Conservation (phyloP, 2,888 invertebrate species). For the Psylliodes chrysocephalus region DNA sequence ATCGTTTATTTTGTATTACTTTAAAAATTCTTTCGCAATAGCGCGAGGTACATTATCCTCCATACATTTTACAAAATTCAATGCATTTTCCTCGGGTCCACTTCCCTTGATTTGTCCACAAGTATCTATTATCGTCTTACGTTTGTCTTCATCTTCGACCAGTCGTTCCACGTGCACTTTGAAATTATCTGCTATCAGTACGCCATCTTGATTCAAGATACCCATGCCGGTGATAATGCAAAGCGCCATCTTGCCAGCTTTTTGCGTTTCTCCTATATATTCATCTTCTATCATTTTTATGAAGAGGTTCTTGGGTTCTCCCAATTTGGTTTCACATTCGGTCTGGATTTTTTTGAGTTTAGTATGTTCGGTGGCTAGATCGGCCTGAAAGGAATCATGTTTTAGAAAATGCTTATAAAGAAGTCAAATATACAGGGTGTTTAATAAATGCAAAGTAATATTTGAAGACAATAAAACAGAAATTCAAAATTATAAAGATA, state of each 20-base stretch:
- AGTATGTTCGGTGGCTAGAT: not conserved
- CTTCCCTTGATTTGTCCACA: not conserved
- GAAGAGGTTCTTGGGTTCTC: slow-evolving; percentile 1
- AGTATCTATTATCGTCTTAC: not conserved
- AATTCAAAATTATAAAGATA: too few relatives aligned
- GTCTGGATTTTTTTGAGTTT: not conserved
- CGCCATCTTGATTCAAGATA: not conserved
- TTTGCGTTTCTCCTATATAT: not conserved
- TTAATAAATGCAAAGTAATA: too few relatives aligned
- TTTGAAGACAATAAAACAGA: too few relatives aligned
- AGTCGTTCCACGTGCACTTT: not conserved
- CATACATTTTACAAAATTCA: not conserved
- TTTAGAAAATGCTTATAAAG: too few relatives aligned
- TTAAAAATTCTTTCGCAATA: too few relatives aligned
- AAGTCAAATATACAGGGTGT: too few relatives aligned
- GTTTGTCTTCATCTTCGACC: not conserved
- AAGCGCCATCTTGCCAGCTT: slow-evolving; percentile 2
- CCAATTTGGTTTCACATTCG: not conserved
- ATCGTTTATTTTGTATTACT: too few relatives aligned
- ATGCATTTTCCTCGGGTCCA: not conserved
- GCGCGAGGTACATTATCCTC: too few relatives aligned
- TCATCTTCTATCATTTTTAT: not conserved
- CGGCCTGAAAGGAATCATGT: not conserved
- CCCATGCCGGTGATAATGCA: not conserved
- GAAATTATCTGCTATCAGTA: not conserved